Percentiles rank a stretch among this genome's conserved stretches.
These are phyloP conservation scores for Meandrusa payeni DNA, from an alignment of 2,888 invertebrate genomes.

Conservation along the genomic window DNA sequence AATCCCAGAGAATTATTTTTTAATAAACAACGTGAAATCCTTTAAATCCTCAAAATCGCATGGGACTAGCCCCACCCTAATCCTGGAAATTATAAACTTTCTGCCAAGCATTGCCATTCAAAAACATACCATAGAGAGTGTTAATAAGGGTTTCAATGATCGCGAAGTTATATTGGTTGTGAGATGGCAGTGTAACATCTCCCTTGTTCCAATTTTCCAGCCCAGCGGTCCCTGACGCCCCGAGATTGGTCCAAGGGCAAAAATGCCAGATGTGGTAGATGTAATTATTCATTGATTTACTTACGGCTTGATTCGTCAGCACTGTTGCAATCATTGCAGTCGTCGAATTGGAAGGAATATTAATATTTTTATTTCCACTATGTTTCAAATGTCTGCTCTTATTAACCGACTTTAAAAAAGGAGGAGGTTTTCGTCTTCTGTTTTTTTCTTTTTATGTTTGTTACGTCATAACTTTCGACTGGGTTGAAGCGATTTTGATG, in stretches of 20 bases:
- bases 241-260: slow-evolving; percentile 41
- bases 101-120: slow-evolving; percentile 1
- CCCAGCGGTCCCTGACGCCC: slow-evolving; percentile 56
- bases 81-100: slow-evolving; percentile 19
- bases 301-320: slow-evolving; percentile 15
- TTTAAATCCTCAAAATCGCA: slow-evolving; percentile 60
- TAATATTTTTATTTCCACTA: too few species aligned
- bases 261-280: slow-evolving; percentile 21
- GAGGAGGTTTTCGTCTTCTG: too few species aligned
- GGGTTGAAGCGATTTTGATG: too few species aligned
- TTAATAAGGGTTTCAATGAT: neutral
- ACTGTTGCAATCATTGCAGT: slow-evolving; percentile 14
- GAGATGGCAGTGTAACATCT: slow-evolving; percentile 22
- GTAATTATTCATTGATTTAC: slow-evolving; percentile 24
- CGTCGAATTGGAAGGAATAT: slow-evolving; percentile 6
- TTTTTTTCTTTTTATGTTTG: too few species aligned
- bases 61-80: slow-evolving; percentile 42
- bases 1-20: slow-evolving; percentile 44
- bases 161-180: slow-evolving; percentile 6
- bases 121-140: slow-evolving; percentile 18
- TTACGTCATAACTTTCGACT: too few species aligned
- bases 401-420: too few species aligned
- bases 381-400: too few species aligned
- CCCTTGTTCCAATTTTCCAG: slow-evolving; percentile 75
- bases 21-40: slow-evolving; percentile 46